Percentiles rank a stretch among this genome's conserved stretches.
Evolutionary conservation across 2,797 vertebrate species (phyloP).

Genomic region (Fundulus diaphanus): DNA sequence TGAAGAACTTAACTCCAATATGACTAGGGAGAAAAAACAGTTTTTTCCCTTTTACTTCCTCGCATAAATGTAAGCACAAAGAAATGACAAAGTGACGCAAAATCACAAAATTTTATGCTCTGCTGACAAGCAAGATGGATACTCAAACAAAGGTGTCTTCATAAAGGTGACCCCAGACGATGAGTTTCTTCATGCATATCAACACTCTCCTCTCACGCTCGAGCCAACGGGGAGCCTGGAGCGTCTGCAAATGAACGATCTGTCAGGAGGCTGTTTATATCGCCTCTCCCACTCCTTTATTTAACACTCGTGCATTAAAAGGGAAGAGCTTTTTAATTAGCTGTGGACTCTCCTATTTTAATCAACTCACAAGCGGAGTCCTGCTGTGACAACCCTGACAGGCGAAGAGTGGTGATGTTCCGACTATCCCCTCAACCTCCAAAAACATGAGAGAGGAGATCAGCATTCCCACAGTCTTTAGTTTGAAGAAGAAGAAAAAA

Average conservation of each 20-base stretch:
- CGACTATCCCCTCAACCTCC: conserved; percentile 50
- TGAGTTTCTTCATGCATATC: conserved; percentile 62
- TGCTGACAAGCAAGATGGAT: conserved; percentile 41
- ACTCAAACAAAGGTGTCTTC: conserved; percentile 58
- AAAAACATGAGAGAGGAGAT: conserved; percentile 27
- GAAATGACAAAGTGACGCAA: conserved; percentile 45
- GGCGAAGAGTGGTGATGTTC: conserved; percentile 77
- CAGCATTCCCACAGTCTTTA: conserved; percentile 58
- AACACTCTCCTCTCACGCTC: conserved; percentile 69
- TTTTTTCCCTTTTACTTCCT: conserved; percentile 29
- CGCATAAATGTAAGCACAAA: conserved; percentile 40
- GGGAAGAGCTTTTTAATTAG: conserved; percentile 85
- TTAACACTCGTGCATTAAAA: conserved; percentile 80
- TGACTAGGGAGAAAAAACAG: conserved; percentile 50
- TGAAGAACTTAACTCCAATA: conserved; percentile 78
- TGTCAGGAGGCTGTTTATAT: conserved; percentile 83
- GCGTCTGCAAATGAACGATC: conserved; percentile 80
- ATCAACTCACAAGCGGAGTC: conserved; percentile 82
- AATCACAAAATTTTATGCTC: conserved; percentile 57
- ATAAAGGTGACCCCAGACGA: conserved; percentile 65
- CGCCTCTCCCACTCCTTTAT: conserved; percentile 77
- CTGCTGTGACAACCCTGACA: conserved; percentile 83
- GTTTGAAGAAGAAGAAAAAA: conserved; percentile 55
- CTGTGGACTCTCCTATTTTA: conserved; percentile 83
- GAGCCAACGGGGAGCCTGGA: conserved; percentile 73